Evolutionary conservation across 2,888 invertebrate genomes (phyloP), one percentile per base, ranked within the genome.

Genomic region (Stramonita haemastoma): DNA sequence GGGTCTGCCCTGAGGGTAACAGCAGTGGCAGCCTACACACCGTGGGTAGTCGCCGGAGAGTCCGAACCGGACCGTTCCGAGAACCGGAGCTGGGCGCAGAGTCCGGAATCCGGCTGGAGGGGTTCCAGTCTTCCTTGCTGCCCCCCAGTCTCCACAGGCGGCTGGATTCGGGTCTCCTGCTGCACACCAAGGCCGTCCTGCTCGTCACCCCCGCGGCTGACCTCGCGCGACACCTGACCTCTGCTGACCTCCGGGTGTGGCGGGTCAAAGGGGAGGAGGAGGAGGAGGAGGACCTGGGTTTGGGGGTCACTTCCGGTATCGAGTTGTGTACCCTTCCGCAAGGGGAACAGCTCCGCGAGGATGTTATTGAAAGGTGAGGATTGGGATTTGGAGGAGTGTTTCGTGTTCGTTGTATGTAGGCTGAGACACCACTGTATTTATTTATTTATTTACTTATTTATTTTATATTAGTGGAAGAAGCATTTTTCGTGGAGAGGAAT

Each of bases 171-270:
- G 46, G 36, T 11, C 36, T 83, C 22, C 81, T 83, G 11, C 36
- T 83, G 36, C 36, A 46, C 26, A 46, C 26, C 81, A 83, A 83
- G 81, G 36, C 81, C 26, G 26, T 83, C 26, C 46, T 83, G 81
- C 97, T 98, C 91, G 98, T 98, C 89, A 98, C 97, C 6, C 98
- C 98, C 0, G 97, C 98, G 0, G 97, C 98, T 92, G 66, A 98
- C 88, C 96, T 99, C 89, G 98, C 99, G 0, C 98, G 98, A 94
- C 98, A 98, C 95, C 96, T 99, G 93, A 98, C 98, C 0, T 97
- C 97, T 94, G 97, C 98, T 57, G 98, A 99, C 96, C 97, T 98
- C 91, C 97, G 97, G 91, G 96, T 98, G 91, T 96, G 98, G 91
- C 95, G 95, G 90, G 94, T 96, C 36, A 91, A 93, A 22, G 81